Evolutionary conservation across 2,797 vertebrate species (phyloP).

Genomic region (Schizothorax lantsangensis): DNA sequence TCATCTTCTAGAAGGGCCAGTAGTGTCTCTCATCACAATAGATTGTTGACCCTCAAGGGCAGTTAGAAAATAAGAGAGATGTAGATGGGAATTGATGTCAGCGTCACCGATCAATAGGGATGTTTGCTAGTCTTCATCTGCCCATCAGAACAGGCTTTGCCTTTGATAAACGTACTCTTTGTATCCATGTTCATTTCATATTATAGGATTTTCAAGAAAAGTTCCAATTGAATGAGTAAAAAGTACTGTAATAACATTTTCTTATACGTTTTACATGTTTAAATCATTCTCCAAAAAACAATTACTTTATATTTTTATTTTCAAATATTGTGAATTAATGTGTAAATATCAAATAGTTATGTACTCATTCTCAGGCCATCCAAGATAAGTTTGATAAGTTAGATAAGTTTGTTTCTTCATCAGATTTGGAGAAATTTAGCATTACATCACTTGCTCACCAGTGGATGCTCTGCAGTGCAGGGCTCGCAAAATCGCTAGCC

Average conservation of each 20-base stretch:
- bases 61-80: conserved; percentile 73
- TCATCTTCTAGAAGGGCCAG: conserved; percentile 64
- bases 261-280: neutral
- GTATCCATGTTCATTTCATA: conserved; percentile 53
- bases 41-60: conserved; percentile 76
- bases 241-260: neutral
- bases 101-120: conserved; percentile 73
- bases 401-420: neutral
- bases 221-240: neutral
- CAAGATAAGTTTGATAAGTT: neutral
- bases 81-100: conserved; percentile 73
- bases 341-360: neutral
- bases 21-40: conserved; percentile 74
- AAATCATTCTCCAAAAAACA: neutral
- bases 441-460: neutral
- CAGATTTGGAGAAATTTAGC: neutral
- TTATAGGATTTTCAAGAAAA: neutral
- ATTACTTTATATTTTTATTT: neutral
- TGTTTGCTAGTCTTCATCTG: conserved; percentile 62
- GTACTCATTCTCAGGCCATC: neutral
- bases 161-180: conserved; percentile 61
- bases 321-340: neutral
- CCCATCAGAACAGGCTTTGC: conserved; percentile 62
- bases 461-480: neutral
- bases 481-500: no score